phyloP scores from a whole-genome alignment of 2,113 vertebrate genomes.

The Piaya cayana region DNA sequence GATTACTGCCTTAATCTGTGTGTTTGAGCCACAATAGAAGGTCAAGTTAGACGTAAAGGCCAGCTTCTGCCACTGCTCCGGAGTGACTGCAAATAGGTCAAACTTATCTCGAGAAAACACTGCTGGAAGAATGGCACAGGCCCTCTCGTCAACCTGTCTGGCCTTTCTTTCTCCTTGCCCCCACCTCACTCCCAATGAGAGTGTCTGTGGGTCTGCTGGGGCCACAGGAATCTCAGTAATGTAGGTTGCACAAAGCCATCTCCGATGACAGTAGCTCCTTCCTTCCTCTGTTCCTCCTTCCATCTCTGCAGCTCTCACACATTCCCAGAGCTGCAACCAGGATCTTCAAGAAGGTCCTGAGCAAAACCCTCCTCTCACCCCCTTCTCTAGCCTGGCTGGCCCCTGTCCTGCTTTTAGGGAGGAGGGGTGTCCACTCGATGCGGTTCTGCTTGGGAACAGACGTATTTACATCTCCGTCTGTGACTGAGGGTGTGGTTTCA shows the following conservation, averaged over 20 bases:
- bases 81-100: conserved; percentile 40
- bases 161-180: not conserved
- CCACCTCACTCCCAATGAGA: fast-evolving
- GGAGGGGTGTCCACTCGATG: not conserved
- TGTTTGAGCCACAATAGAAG: conserved; percentile 66
- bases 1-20: conserved; percentile 6
- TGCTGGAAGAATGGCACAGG: not conserved
- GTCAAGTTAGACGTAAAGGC: conserved; percentile 65
- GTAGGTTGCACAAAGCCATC: not conserved
- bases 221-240: not conserved
- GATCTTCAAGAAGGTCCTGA: not conserved
- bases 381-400: not conserved
- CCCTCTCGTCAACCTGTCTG: conserved; percentile 10
- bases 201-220: not conserved
- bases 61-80: not conserved
- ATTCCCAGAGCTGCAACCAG: not conserved
- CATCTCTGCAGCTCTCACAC: not conserved
- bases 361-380: fast-evolving
- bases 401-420: not conserved
- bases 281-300: not conserved
- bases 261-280: not conserved
- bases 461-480: conserved; percentile 42
- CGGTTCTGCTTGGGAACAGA: not conserved
- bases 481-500: conserved; percentile 57
- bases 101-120: conserved; percentile 72